Evolutionary conservation across 2,888 invertebrate genomes (phyloP).

Genomic region (Diaphora mendica): DNA sequence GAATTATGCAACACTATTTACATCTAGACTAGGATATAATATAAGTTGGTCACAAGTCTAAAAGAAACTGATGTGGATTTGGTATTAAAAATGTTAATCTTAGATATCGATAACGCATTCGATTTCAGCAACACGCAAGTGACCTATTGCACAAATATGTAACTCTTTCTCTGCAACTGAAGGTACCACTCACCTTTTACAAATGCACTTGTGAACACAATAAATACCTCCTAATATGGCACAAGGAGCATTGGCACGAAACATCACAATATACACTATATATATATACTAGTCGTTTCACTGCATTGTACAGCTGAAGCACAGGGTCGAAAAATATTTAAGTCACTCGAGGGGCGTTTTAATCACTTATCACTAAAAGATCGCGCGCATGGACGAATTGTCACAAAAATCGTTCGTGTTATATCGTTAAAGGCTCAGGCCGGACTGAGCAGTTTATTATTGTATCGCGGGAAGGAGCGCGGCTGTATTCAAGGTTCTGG

Average conservation of each 20-base stretch:
- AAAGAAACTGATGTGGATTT: neutral
- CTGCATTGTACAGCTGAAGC: slow-evolving; percentile 52
- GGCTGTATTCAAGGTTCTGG: slow-evolving; percentile 79
- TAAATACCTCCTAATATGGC: slow-evolving; percentile 73
- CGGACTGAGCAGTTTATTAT: slow-evolving; percentile 84
- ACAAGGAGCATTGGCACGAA: slow-evolving; percentile 77
- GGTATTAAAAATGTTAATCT: neutral
- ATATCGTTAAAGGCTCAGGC: slow-evolving; percentile 79
- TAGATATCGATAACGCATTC: neutral
- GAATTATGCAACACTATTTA: slow-evolving; percentile 4
- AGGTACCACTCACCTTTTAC: slow-evolving; percentile 67
- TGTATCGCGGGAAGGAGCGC: slow-evolving; percentile 81
- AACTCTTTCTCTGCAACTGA: slow-evolving; percentile 27
- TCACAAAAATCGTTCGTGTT: slow-evolving; percentile 75
- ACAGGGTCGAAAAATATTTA: slow-evolving; percentile 45
- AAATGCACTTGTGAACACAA: slow-evolving; percentile 62
- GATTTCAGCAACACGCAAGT: slow-evolving; percentile 4
- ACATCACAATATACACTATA: slow-evolving; percentile 81
- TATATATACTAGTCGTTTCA: slow-evolving; percentile 71
- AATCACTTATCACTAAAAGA: slow-evolving; percentile 55
- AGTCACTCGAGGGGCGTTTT: slow-evolving; percentile 50
- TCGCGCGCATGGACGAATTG: slow-evolving; percentile 55
- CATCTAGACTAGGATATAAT: slow-evolving; percentile 4
- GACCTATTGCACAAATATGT: slow-evolving; percentile 24
- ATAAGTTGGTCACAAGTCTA: neutral